Percentiles rank a stretch among this genome's conserved stretches.
Conservation (phyloP, 64 coral and sea anemone genomes). For the Cladopsammia gracilis region DNA sequence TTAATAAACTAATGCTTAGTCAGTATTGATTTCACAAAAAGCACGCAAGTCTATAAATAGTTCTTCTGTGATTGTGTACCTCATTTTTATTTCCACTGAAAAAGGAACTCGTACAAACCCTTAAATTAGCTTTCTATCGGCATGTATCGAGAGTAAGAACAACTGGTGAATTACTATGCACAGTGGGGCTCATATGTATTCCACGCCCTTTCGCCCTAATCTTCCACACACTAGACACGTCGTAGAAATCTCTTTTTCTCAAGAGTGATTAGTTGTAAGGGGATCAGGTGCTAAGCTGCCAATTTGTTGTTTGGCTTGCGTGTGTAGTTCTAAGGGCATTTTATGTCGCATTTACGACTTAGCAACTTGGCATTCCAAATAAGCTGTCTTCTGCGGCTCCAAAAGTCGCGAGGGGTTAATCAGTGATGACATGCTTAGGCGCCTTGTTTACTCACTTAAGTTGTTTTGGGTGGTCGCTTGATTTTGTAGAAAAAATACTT, state of each 20-base stretch:
- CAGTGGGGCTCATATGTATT: neutral
- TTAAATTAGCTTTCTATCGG: no score
- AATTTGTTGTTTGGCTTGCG: neutral
- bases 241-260: neutral
- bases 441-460: constrained; percentile 23
- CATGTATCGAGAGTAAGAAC: no score
- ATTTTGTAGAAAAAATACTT: neutral
- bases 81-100: no score
- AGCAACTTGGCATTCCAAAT: constrained; percentile 17
- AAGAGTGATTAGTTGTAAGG: neutral
- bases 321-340: neutral
- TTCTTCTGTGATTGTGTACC: no score
- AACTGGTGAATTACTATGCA: neutral
- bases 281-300: neutral
- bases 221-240: neutral
- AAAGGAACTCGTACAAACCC: no score
- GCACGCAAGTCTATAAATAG: no score
- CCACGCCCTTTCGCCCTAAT: neutral
- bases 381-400: constrained; percentile 23
- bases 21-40: no score
- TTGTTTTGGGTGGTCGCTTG: neutral
- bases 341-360: constrained; percentile 20
- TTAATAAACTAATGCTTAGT: no score
- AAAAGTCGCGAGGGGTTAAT: constrained; percentile 20
- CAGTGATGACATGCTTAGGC: constrained; percentile 43